A percentile compares a stretch with the other conserved stretches of the same genome.
Conservation (phyloP, 2,888 invertebrate species). For the Thereva unica region DNA sequence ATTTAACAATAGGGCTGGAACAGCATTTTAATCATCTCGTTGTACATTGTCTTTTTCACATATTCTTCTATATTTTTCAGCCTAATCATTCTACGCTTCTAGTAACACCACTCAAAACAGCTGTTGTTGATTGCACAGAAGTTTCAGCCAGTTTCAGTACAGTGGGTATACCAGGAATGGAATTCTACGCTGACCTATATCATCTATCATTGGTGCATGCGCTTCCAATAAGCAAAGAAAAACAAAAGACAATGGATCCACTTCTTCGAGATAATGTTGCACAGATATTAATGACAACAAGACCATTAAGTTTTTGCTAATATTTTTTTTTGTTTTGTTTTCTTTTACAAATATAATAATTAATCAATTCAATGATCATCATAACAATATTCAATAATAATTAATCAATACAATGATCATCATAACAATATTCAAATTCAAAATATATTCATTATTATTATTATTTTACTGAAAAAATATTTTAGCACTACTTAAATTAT, state of each 20-base stretch:
- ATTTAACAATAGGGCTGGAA: too few relatives aligned
- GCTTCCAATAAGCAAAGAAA: conserved; percentile 51
- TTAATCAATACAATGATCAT: too few relatives aligned
- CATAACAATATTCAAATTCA: background rate
- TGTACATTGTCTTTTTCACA: background rate
- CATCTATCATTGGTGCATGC: conserved; percentile 68
- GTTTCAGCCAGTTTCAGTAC: conserved; percentile 71
- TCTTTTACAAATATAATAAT: too few relatives aligned
- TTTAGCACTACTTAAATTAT: conserved; percentile 89
- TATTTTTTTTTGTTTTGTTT: background rate
- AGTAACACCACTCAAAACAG: conserved; percentile 71
- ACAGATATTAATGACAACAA: conserved; percentile 52
- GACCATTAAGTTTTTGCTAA: conserved; percentile 57
- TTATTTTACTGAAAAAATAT: conserved; percentile 81
- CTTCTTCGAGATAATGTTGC: conserved; percentile 55
- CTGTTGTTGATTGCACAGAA: conserved; percentile 75
- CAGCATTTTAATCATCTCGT: background rate
- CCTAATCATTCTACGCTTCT: conserved; percentile 58
- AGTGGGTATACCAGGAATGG: conserved; percentile 54
- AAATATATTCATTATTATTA: background rate
- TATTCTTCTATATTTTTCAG: conserved; percentile 39
- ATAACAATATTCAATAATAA: too few relatives aligned
- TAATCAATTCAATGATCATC: too few relatives aligned
- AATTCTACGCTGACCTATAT: conserved; percentile 74
- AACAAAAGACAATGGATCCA: conserved; percentile 53